phyloP scores from a whole-genome alignment of 2,888 invertebrate species.

The Amaurobius ferox region DNA sequence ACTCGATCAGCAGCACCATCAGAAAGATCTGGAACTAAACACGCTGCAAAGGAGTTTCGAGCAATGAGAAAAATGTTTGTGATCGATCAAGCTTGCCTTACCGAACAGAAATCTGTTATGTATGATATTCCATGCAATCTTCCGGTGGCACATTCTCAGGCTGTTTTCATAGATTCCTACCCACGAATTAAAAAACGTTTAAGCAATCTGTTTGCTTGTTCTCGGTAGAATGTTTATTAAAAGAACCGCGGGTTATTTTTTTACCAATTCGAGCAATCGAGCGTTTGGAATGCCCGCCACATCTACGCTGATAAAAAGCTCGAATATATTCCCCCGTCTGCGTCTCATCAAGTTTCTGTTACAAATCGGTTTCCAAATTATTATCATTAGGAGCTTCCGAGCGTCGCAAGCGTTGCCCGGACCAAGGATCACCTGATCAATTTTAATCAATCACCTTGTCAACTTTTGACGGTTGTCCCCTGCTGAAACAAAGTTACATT shows the following conservation, averaged over 20 bases:
- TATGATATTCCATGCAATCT: neutral
- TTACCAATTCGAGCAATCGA: neutral
- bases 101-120: neutral
- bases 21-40: too few relatives aligned
- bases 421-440: conserved; percentile 68
- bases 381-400: conserved; percentile 70
- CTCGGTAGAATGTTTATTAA: conserved; percentile 9
- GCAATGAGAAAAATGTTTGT: neutral
- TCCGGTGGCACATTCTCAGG: neutral
- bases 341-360: conserved; percentile 56
- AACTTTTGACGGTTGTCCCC: conserved; percentile 64
- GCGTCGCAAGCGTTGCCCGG: conserved; percentile 56
- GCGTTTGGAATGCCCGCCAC: neutral
- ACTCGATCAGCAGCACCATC: too few relatives aligned
- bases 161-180: neutral
- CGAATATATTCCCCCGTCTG: neutral
- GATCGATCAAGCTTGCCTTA: neutral
- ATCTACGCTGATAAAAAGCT: neutral
- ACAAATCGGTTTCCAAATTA: conserved; percentile 64
- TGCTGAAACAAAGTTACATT: conserved; percentile 71
- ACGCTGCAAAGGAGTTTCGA: too few relatives aligned
- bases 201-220: conserved; percentile 8
- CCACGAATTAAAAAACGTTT: neutral
- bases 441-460: conserved; percentile 72
- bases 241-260: neutral